Conservation (phyloP, 23 tunicate species). For the Trididemnum nubilum region DNA sequence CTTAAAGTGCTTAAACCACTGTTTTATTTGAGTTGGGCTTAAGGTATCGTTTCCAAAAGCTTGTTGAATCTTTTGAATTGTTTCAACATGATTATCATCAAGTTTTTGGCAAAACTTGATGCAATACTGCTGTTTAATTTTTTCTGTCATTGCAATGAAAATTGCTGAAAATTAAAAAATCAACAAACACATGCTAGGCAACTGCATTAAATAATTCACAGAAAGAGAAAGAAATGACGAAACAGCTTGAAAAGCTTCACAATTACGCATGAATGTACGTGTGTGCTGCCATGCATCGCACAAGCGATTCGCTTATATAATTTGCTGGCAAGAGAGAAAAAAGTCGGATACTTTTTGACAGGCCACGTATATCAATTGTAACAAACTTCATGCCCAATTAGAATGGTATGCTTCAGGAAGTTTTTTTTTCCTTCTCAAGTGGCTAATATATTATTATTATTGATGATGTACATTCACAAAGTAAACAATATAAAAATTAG, state of each 20-base stretch:
- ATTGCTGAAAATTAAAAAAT: background rate
- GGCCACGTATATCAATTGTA: slow-evolving; percentile 23
- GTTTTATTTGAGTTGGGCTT: slow-evolving; percentile 35
- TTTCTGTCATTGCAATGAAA: slow-evolving; percentile 13
- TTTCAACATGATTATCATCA: slow-evolving; percentile 27
- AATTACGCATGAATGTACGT: background rate
- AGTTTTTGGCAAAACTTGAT: slow-evolving; percentile 37
- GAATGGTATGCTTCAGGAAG: too few relatives aligned
- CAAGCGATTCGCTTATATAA: slow-evolving; percentile 7
- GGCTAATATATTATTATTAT: too few relatives aligned
- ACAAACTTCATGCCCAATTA: too few relatives aligned
- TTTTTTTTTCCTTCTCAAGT: too few relatives aligned
- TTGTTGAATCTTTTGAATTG: slow-evolving; percentile 19
- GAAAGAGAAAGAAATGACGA: slow-evolving; percentile 8
- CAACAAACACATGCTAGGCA: slow-evolving; percentile 13
- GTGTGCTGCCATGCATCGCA: slow-evolving; percentile 12
- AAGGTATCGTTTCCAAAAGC: slow-evolving; percentile 14
- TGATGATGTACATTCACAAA: too few relatives aligned
- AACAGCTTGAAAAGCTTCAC: slow-evolving; percentile 18
- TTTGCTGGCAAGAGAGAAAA: slow-evolving; percentile 8
- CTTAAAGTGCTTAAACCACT: slow-evolving; percentile 31
- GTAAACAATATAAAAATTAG: too few relatives aligned
- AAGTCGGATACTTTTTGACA: slow-evolving; percentile 37
- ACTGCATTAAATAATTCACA: slow-evolving; percentile 26
- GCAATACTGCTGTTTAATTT: slow-evolving; percentile 24